phyloP scores from a whole-genome alignment of 1,140 invertebrate genomes.

The Drosophila ogumai region DNA sequence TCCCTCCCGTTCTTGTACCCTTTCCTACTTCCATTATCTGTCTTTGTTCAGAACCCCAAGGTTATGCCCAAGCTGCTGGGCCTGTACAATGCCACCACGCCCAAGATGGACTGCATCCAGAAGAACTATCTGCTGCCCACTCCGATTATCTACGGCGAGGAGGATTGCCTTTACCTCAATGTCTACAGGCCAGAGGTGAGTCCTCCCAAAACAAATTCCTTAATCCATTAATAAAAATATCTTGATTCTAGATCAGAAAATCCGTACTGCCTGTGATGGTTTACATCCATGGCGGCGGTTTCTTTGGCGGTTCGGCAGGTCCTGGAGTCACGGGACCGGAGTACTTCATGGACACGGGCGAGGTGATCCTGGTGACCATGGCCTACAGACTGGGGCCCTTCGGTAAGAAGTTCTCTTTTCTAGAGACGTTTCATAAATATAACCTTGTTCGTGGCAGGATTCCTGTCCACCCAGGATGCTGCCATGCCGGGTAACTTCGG shows the following conservation, averaged over 20 bases:
- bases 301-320: constrained; percentile 81
- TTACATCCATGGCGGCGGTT: constrained; percentile 86
- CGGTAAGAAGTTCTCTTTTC: constrained; percentile 41
- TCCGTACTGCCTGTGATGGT: constrained; percentile 84
- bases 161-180: constrained; percentile 88
- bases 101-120: constrained; percentile 76
- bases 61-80: constrained; percentile 56
- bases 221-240: neutral
- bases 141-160: constrained; percentile 75
- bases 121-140: constrained; percentile 79
- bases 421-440: no score
- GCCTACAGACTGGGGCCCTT: constrained; percentile 77
- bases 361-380: constrained; percentile 78
- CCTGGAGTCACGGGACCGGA: constrained; percentile 83
- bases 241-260: neutral
- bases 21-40: neutral
- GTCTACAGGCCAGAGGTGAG: constrained; percentile 87
- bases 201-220: no score
- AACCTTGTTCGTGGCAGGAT: constrained; percentile 47
- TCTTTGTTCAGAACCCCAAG: constrained; percentile 66
- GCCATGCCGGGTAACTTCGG: constrained; percentile 86
- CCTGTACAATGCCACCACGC: constrained; percentile 60
- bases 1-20: neutral
- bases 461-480: constrained; percentile 81
- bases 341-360: constrained; percentile 78